Base-by-base conservation (phyloP, 92 coral and sea anemone genomes). In the Ricordea florida region DNA sequence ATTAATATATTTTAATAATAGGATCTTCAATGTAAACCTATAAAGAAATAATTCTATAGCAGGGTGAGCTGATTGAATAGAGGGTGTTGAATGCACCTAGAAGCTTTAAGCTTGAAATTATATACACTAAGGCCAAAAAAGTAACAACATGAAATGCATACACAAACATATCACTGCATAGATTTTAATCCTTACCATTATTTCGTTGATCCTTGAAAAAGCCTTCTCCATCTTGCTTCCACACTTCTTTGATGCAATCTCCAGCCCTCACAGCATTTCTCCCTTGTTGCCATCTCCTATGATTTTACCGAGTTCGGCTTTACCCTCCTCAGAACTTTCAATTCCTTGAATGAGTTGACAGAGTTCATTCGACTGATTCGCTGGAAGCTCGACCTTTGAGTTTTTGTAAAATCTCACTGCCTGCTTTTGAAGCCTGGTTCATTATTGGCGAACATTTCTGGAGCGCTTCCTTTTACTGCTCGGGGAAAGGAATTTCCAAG, bases 401-500 rank as follows among this genome's bases (percentile, higher is more conserved):
- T 51, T 35, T 17, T 51, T 34, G 50, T 69, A 69, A 33, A 69
- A 24, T 40, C 23, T 47, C n/a, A n/a, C 26, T n/a, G 58, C 20
- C 28, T 33, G 45, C 37, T 32, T 49, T 21, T 18, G 6, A 16
- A 49, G 47, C 26, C 49, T 22, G 20, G 44, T 32, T 5, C 37
- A 11, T 11, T 23, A 35, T 25, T 32, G 33, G 26, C 63, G 52
- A 32, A 22, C 27, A 52, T 49, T 52, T 15, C 52, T 25, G 21
- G 46, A 25, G 29, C 63, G 60, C 36, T 45, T 69, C 16, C 23
- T 17, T 57, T 34, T 52, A 42, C 78, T 70, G 36, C 34, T 52
- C 22, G 66, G 78, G 28, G 78, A 53, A 28, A 70, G 37, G 26
- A 14, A 70, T 37, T 53, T 70, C 65, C 62, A 51, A 21, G 78